These are phyloP conservation scores for Picus viridis DNA, from an alignment of 2,797 vertebrate genomes.

Conservation along the genomic window DNA sequence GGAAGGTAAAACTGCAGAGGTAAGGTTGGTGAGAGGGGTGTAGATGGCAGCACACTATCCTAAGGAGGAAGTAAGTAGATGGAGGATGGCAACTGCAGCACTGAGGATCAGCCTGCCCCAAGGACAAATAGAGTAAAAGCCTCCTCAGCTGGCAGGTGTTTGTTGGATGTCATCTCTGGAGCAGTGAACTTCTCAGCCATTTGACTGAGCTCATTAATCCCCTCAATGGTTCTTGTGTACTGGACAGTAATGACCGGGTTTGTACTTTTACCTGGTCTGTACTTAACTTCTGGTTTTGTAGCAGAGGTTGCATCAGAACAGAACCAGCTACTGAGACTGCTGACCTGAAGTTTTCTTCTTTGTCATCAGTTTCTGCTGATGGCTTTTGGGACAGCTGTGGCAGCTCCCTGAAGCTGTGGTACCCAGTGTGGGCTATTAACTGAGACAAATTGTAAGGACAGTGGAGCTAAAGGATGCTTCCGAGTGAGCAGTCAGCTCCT, in stretches of 20 bases:
- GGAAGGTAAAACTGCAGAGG: background rate
- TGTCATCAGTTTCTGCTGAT: background rate
- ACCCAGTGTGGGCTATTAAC: background rate
- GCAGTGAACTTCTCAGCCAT: background rate
- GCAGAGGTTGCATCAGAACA: background rate
- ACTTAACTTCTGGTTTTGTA: background rate
- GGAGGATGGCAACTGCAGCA: background rate
- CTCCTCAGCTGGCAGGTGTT: background rate
- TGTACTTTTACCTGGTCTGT: background rate
- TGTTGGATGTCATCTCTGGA: background rate
- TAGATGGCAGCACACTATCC: background rate
- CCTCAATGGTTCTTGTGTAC: background rate
- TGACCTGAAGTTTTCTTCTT: background rate
- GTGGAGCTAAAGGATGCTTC: background rate
- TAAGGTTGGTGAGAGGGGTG: background rate
- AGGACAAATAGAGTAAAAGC: background rate
- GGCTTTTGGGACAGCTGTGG: background rate
- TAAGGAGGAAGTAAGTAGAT: background rate
- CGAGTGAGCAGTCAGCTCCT: background rate
- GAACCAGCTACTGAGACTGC: background rate
- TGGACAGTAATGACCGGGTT: background rate
- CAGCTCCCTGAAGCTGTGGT: background rate
- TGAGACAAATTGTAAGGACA: background rate
- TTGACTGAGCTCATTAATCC: background rate
- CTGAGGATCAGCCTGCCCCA: background rate